Base-by-base conservation (phyloP, 2,113 vertebrate genomes). In the Heliornis fulica region DNA sequence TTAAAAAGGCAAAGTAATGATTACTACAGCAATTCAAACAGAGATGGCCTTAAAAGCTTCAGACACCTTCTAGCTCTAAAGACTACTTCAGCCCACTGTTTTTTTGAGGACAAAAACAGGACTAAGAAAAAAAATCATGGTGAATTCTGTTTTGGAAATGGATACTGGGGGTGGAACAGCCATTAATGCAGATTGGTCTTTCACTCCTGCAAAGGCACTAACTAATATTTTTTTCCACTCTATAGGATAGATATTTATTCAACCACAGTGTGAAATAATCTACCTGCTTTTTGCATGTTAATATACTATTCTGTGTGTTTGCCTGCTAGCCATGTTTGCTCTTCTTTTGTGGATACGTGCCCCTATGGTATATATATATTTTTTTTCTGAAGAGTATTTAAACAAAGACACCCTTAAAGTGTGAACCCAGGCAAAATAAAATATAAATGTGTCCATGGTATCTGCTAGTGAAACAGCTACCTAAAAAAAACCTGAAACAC, bases 1-100 rank as follows among this genome's bases (percentile, higher is more conserved):
- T 95, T 93, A 91, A 96, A 89, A 93, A 89, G 46, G 53, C 36
- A 85, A 90, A 96, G 53, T 84, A 92, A 89, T 71, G 59, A 95
- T 90, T 87, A 57, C 72, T 57, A 31, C 36, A 89, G 45, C 72
- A 95, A 53, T 72, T 91, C 83, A 91, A 70, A 72, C 26, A 65
- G 45, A 89, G 51, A 28, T 21, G 18, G 19, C 26, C 65, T 92
- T 89, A 72, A 87, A n/a, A 93, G 69, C 56, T 89, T 65, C 64
- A 90, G 45, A 64, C 26, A 20, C 66, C 31, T 90, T 54, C 26
- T 82, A 87, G 70, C 20, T 7, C 43, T 50, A 56, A 76, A 56
- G 56, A 36, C 18, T 70, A 56, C 34, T 25, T 76, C 34, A 87
- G 29, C 46, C 29, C 28, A 82, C 74, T 36, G 48, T 56, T 60